Evolutionary conservation across 1,140 invertebrate genomes (phyloP), one percentile per base, ranked within the genome.

Genomic region (Paraescarpia echinospica): DNA sequence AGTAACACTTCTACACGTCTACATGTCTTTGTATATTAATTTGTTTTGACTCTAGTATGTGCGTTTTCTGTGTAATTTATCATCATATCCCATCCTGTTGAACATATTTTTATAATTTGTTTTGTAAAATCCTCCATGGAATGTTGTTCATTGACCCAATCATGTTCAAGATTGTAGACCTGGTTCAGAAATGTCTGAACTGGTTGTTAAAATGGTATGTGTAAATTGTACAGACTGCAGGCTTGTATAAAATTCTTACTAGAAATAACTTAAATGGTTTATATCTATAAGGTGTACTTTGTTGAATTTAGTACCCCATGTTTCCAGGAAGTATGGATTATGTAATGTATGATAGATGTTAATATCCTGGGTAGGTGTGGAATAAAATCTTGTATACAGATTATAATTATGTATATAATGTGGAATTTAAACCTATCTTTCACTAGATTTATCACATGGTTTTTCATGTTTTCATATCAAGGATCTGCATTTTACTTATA

Each of bases 191-290:
- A 41, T 41, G 41, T 41, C 41, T 12, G 12, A 12, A 41, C 12
- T 41, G 41, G 12, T 41, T 6, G 41, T 41, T 41, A 12, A 41
- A 41, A 41, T 12, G 41, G 41, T 41, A 12, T 77, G 22, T 77
- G 59, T 77, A 77, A 77, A 31, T 77, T 77, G 59, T 77, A 77
- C 59, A 77, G 59, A 77, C 59, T 77, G 59, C 59, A 77, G 59
- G 22, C 8, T 77, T 77, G 59, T 77, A 77, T 77, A 77, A 27
- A 77, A 18, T 77, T 77, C 18, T 77, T 77, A 77, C 22, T 77
- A 31, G 14, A 27, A 27, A 27, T 77, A 77, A 77, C 59, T 77
- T 77, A 77, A 77, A 77, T 77, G 14, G 4, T 27, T 8, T 18
- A 77, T 77, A 77, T 77, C 59, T 22, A 27, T 77, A 77, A 77